These are phyloP conservation scores for Melopsittacus undulatus DNA, from an alignment of 2,797 vertebrate genomes.

Conservation along the genomic window DNA sequence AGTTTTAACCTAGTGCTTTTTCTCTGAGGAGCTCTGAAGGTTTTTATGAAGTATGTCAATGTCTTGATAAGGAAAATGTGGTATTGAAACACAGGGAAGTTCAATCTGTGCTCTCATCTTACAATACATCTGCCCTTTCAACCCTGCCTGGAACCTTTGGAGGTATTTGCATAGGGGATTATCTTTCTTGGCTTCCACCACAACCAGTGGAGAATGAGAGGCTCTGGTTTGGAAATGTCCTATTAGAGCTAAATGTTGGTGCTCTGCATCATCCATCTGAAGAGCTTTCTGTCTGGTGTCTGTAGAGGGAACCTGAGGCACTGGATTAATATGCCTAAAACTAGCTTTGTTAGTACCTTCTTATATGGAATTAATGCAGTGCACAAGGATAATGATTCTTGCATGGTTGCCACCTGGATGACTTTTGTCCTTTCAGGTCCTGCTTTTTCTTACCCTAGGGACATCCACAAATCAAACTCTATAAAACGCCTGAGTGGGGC, in stretches of 20 bases:
- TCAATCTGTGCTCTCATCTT: neutral
- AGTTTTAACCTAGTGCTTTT: constrained; percentile 41
- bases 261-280: neutral
- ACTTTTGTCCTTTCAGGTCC: neutral
- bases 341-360: neutral
- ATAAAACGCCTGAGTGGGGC: neutral
- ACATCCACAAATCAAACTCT: neutral
- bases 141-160: neutral
- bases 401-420: neutral
- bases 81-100: neutral
- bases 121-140: neutral
- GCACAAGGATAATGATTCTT: neutral
- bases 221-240: neutral
- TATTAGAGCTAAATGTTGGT: neutral
- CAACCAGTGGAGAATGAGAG: neutral
- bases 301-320: neutral
- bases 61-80: constrained; percentile 33
- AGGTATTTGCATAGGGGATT: neutral
- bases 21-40: constrained; percentile 8
- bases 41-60: constrained; percentile 55
- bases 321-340: neutral
- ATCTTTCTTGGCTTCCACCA: neutral
- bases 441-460: neutral
- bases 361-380: neutral
- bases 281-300: neutral